Conservation (phyloP, 2,113 vertebrate genomes). For the Clarias gariepinus region DNA sequence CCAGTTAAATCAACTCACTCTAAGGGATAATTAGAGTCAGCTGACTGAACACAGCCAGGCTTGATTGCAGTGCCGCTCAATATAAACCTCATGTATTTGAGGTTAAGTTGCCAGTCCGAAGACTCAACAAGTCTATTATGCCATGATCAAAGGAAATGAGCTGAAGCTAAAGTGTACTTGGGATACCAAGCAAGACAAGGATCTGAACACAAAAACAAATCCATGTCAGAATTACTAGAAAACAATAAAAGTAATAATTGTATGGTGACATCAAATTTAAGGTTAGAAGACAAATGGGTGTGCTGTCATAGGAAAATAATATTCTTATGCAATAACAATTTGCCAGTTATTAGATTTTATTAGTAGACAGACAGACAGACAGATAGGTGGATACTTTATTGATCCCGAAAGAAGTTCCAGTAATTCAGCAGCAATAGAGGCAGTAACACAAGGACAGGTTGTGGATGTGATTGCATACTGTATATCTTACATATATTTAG, state of each 20-base stretch:
- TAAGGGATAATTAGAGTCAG: constrained; percentile 29
- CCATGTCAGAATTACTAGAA: not conserved
- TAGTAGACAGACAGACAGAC: no score
- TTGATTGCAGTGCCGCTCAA: constrained; percentile 25
- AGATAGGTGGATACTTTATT: no score
- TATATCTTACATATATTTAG: no score
- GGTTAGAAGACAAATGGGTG: not conserved
- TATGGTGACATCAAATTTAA: not conserved
- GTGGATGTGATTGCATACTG: no score
- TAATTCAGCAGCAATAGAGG: no score
- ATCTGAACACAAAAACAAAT: constrained; percentile 1
- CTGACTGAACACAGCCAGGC: constrained; percentile 1
- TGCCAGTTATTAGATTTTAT: not conserved
- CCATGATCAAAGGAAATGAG: constrained; percentile 8
- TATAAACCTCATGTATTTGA: constrained; percentile 15
- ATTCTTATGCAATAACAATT: no score
- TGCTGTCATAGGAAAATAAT: not conserved
- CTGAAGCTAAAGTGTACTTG: constrained; percentile 13
- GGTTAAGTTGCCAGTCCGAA: constrained; percentile 27
- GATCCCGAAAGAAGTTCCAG: no score
- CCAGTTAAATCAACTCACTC: constrained; percentile 8
- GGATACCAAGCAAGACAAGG: not conserved
- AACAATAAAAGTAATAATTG: not conserved
- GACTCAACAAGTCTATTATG: constrained; percentile 11
- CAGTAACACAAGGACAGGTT: no score